These are phyloP conservation scores for Ceyx cyanopectus DNA, from an alignment of 2,113 vertebrate species.

Conservation along the genomic window DNA sequence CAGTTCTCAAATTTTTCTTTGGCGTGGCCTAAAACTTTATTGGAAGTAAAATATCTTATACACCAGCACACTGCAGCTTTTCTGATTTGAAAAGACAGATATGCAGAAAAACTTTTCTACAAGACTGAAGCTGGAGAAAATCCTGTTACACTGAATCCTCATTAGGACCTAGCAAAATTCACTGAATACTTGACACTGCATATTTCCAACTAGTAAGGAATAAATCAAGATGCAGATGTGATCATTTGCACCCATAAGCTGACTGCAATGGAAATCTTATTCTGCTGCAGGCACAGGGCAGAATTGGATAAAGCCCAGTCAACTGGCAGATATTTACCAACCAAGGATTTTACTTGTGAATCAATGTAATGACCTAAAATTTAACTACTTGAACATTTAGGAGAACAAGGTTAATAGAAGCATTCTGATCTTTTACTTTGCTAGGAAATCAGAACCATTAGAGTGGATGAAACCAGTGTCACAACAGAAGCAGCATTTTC, in stretches of 20 bases:
- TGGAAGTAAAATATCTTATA: conserved; percentile 7
- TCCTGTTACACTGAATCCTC: conserved; percentile 55
- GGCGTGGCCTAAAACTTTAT: conserved; percentile 23
- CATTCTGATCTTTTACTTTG: conserved; percentile 51
- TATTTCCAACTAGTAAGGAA: conserved; percentile 59
- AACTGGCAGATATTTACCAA: conserved; percentile 37
- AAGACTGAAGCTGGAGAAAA: conserved; percentile 57
- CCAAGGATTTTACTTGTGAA: conserved; percentile 46
- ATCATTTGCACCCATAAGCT: conserved; percentile 61
- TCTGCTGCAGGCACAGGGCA: conserved; percentile 26
- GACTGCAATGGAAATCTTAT: conserved; percentile 62
- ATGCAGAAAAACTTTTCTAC: conserved; percentile 56
- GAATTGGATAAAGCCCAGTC: conserved; percentile 48
- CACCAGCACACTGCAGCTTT: background rate
- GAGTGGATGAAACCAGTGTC: conserved; percentile 17
- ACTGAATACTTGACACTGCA: conserved; percentile 66
- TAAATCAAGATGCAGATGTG: conserved; percentile 67
- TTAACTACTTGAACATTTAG: conserved; percentile 50
- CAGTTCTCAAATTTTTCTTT: background rate
- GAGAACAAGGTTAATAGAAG: conserved; percentile 52
- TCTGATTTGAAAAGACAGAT: conserved; percentile 47
- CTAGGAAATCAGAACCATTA: conserved; percentile 41
- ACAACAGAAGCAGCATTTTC: conserved; percentile 17
- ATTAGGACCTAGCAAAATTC: conserved; percentile 66
- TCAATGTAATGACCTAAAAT: conserved; percentile 58